Percentiles rank a stretch among this genome's conserved stretches.
Evolutionary conservation across 2,113 vertebrate species (phyloP).

Genomic region (Alces alces): DNA sequence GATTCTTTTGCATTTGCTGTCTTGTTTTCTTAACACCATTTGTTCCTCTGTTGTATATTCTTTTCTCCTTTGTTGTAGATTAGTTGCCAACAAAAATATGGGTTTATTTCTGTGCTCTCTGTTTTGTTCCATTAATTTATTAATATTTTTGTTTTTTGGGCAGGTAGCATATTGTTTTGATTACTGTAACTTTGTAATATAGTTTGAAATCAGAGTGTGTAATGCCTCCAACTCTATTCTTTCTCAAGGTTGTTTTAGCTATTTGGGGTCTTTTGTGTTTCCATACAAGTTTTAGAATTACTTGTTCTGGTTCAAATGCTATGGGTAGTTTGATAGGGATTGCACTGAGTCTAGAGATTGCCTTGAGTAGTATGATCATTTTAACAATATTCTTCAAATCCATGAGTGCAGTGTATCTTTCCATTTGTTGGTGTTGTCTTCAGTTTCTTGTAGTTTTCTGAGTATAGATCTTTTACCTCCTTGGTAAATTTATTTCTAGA

Average conservation of each 20-base stretch:
- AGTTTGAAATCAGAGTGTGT: neutral
- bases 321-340: neutral
- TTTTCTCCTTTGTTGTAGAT: neutral
- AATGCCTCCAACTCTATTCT: neutral
- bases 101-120: neutral
- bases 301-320: neutral
- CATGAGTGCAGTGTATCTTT: neutral
- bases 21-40: neutral
- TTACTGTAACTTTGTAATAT: neutral
- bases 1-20: neutral
- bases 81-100: neutral
- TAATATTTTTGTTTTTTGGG: neutral
- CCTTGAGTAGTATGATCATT: neutral
- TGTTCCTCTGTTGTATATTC: neutral
- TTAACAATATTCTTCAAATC: neutral
- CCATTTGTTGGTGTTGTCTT: neutral
- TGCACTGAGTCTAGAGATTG: neutral
- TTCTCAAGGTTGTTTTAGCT: neutral
- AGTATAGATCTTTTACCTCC: neutral
- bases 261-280: neutral
- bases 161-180: neutral
- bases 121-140: neutral
- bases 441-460: neutral
- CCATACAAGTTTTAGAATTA: neutral
- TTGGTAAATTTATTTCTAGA: neutral